Conservation (phyloP, 2,888 invertebrate genomes). For the Gryllus longicercus region DNA sequence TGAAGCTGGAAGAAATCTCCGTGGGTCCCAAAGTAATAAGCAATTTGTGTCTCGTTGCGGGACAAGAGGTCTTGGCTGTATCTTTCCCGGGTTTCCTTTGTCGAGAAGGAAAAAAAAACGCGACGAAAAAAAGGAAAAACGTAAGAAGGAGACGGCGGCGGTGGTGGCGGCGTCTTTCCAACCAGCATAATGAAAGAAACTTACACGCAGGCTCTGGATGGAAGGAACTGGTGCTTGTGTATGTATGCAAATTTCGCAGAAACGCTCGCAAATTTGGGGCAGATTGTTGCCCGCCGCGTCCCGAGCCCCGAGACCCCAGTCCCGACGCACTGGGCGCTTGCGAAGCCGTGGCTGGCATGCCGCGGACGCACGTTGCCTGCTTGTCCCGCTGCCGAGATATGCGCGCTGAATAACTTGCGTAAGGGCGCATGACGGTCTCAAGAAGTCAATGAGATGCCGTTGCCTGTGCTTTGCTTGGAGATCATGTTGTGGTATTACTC, state of each 20-base stretch:
- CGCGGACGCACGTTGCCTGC: too few relatives aligned
- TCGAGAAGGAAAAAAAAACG: neutral
- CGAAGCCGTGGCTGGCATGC: neutral
- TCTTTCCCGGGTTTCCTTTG: neutral
- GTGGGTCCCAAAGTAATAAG: too few relatives aligned
- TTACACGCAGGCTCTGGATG: neutral
- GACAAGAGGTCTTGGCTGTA: too few relatives aligned
- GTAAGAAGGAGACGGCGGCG: neutral
- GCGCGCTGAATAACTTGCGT: too few relatives aligned
- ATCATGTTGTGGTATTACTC: too few relatives aligned
- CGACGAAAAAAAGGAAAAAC: too few relatives aligned
- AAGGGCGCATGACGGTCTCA: too few relatives aligned
- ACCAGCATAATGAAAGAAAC: neutral
- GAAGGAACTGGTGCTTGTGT: neutral
- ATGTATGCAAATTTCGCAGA: conserved; percentile 4
- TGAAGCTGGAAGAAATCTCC: too few relatives aligned
- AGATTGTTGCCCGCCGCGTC: neutral
- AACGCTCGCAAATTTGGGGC: neutral
- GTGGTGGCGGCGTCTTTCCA: neutral
- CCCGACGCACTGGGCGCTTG: neutral
- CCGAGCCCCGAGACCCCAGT: neutral
- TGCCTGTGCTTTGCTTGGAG: too few relatives aligned
- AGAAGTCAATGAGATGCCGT: too few relatives aligned
- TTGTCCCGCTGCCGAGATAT: too few relatives aligned
- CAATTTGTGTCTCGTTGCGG: too few relatives aligned